These are phyloP conservation scores for Pachyuromys duprasi DNA, from an alignment of 2,797 vertebrate genomes.

Conservation along the genomic window DNA sequence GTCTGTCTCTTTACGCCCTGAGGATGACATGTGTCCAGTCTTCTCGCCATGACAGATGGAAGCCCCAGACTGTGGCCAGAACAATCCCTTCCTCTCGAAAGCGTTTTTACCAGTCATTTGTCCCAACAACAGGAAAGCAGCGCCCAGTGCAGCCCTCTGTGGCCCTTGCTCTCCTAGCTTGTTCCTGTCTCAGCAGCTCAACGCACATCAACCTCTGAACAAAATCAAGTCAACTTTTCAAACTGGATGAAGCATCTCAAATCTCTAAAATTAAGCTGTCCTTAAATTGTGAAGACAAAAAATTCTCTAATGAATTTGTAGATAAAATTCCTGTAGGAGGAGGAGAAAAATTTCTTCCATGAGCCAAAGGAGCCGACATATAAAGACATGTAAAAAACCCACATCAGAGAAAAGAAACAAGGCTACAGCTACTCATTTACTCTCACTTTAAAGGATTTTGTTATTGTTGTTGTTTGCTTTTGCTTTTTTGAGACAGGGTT, in stretches of 20 bases:
- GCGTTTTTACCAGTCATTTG: no score
- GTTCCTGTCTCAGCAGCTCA: neutral
- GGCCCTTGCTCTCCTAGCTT: fast-evolving
- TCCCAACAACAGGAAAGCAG: neutral
- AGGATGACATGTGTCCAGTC: neutral
- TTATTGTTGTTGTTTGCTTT: no score
- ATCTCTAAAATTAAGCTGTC: slow-evolving; percentile 77
- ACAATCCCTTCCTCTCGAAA: no score
- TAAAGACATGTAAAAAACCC: neutral
- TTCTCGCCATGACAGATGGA: no score
- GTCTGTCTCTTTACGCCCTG: neutral
- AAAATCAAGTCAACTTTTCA: slow-evolving; percentile 73
- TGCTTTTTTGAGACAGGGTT: no score
- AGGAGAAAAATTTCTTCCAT: slow-evolving; percentile 49
- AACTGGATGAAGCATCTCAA: slow-evolving; percentile 77
- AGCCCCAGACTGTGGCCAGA: neutral
- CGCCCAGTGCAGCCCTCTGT: fast-evolving
- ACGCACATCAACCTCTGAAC: slow-evolving; percentile 55
- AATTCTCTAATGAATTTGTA: slow-evolving; percentile 76
- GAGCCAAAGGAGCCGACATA: neutral
- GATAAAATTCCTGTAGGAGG: slow-evolving; percentile 78
- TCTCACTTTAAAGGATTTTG: no score
- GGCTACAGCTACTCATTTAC: no score
- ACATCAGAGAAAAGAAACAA: neutral
- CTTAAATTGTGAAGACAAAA: slow-evolving; percentile 75